Conservation (phyloP, 2,797 vertebrate species). For the Austrolebias charrua region DNA sequence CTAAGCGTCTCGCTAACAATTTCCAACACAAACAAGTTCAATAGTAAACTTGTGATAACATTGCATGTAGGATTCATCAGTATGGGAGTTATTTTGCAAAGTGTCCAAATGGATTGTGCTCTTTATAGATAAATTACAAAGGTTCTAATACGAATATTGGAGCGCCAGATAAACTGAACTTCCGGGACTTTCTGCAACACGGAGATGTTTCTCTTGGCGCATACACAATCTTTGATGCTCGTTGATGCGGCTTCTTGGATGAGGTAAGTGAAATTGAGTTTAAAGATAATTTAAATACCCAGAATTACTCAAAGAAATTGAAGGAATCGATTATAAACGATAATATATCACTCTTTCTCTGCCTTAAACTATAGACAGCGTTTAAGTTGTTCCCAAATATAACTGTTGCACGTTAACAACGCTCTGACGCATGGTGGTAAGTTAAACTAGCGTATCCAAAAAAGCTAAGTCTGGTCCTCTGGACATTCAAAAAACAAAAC, state of each 20-base stretch:
- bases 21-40: neutral
- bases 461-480: too few relatives aligned
- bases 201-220: neutral
- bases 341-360: neutral
- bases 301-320: neutral
- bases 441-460: neutral
- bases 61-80: neutral
- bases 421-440: too few relatives aligned
- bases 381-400: neutral
- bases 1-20: neutral
- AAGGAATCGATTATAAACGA: neutral
- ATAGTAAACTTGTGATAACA: neutral
- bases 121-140: neutral
- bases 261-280: too few relatives aligned
- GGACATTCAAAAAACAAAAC: too few relatives aligned
- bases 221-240: conserved; percentile 1
- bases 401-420: neutral
- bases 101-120: neutral
- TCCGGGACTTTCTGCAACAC: neutral
- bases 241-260: neutral
- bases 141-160: neutral
- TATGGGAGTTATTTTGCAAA: neutral
- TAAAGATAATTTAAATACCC: neutral
- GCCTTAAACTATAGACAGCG: neutral
- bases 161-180: neutral